Conservation (phyloP, 2,797 vertebrate species). For the Lateolabrax maculatus region DNA sequence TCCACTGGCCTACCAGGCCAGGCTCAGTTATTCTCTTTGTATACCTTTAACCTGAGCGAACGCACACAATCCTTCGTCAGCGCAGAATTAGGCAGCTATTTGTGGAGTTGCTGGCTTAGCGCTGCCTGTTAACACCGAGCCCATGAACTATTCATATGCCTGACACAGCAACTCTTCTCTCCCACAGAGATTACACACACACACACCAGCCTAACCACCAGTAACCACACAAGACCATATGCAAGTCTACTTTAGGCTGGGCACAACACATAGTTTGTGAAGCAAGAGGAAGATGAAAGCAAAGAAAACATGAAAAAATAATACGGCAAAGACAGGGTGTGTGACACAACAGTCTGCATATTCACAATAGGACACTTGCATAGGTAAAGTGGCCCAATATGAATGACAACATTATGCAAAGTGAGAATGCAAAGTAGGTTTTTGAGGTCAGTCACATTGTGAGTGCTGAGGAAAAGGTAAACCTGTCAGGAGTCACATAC, state of each 20-base stretch:
- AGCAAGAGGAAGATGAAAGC: not conserved
- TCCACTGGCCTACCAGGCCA: not conserved
- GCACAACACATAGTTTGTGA: constrained; percentile 1
- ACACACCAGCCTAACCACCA: constrained; percentile 1
- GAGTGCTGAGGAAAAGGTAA: not conserved
- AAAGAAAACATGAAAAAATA: not conserved
- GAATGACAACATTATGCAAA: constrained; percentile 49
- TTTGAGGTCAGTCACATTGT: not conserved
- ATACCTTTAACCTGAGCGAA: constrained; percentile 24
- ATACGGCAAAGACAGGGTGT: not conserved
- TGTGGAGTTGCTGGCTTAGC: constrained; percentile 68
- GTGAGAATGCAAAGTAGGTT: constrained; percentile 52
- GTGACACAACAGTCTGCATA: not conserved
- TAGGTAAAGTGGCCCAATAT: not conserved
- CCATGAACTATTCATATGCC: constrained; percentile 55
- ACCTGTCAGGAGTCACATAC: constrained; percentile 30
- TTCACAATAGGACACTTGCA: not conserved
- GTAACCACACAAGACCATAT: constrained; percentile 8
- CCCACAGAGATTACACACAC: constrained; percentile 65
- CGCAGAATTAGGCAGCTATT: constrained; percentile 73
- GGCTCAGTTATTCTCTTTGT: constrained; percentile 4
- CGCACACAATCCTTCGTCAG: constrained; percentile 53
- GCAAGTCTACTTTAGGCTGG: constrained; percentile 6
- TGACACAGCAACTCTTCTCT: constrained; percentile 74
- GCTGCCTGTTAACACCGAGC: constrained; percentile 41